Conservation (phyloP, 2,797 vertebrate genomes). For the Lophotriccus pileatus region DNA sequence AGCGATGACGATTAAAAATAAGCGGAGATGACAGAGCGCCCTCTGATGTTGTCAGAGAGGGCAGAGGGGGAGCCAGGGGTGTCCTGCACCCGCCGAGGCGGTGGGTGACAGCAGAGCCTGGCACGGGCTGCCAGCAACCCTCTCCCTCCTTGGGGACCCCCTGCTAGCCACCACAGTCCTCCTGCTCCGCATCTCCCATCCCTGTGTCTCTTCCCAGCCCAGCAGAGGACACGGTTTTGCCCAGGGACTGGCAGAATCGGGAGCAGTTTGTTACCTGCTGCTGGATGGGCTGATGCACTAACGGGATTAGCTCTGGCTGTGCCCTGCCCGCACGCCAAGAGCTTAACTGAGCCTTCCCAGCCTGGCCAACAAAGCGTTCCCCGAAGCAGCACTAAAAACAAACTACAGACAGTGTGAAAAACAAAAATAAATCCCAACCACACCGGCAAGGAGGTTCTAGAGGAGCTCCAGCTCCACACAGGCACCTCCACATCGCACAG, state of each 20-base stretch:
- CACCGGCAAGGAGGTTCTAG: rapidly evolving
- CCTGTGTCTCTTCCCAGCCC: rapidly evolving
- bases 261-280: not conserved
- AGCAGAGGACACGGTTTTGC: not conserved
- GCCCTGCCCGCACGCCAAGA: rapidly evolving
- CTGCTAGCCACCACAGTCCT: not conserved
- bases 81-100: not conserved
- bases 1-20: rapidly evolving
- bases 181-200: not conserved
- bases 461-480: not conserved
- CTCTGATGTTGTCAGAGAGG: not conserved
- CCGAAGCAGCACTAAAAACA: not conserved
- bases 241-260: rapidly evolving
- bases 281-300: not conserved
- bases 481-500: not conserved
- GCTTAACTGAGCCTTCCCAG: not conserved
- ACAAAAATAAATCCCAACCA: not conserved
- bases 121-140: not conserved
- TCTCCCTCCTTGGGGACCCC: not conserved
- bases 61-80: not conserved
- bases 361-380: not conserved
- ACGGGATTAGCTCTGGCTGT: not conserved
- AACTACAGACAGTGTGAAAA: not conserved
- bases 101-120: not conserved
- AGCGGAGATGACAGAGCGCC: not conserved